phyloP scores from a whole-genome alignment of 2,113 vertebrate genomes.

The Corvus moneduloides region DNA sequence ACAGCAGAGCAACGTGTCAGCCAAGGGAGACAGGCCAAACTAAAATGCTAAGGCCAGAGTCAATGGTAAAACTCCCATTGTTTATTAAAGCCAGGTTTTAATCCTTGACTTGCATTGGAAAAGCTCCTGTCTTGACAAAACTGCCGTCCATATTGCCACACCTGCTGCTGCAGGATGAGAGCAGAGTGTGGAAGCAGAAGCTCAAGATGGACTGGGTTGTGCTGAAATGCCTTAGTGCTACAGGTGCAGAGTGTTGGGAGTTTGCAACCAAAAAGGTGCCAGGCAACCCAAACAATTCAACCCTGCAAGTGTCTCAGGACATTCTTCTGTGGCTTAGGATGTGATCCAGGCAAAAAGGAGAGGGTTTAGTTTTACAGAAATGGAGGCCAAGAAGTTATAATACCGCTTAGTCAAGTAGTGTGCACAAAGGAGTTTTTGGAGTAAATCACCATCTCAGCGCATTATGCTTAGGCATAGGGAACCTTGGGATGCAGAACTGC shows the following conservation, averaged over 20 bases:
- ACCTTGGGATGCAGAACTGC: neutral
- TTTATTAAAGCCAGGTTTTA: neutral
- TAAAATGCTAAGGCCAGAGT: neutral
- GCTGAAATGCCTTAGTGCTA: neutral
- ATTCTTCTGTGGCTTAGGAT: neutral
- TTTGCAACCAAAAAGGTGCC: neutral
- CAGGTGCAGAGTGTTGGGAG: fast-evolving
- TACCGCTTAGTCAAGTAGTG: neutral
- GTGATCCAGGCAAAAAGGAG: neutral
- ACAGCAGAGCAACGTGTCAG: neutral
- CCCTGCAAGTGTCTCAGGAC: neutral
- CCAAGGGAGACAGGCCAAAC: neutral
- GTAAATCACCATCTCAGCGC: neutral
- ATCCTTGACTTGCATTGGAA: neutral
- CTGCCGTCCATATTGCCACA: neutral
- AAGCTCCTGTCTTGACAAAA: neutral
- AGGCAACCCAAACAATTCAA: neutral
- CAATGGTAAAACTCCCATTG: neutral
- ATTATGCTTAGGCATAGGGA: neutral
- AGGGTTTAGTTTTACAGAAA: neutral
- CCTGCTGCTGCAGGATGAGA: neutral
- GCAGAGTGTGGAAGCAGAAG: neutral
- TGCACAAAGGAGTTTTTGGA: neutral
- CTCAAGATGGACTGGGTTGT: fast-evolving
- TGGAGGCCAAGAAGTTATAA: neutral